phyloP scores from a whole-genome alignment of 2,888 invertebrate species.

The Pandemis cinnamomeana region DNA sequence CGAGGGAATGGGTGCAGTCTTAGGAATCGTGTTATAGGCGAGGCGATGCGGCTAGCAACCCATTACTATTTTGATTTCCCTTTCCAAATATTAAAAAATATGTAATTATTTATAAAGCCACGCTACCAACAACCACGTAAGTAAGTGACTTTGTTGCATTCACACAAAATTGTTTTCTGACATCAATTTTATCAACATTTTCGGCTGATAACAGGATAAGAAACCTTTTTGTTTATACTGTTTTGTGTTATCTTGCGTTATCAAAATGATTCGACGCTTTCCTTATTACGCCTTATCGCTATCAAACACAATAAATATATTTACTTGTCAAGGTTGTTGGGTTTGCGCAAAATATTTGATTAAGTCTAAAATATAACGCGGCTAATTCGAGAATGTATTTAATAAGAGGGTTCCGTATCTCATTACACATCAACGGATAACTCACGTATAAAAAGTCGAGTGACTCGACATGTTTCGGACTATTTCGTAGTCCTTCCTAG shows the following conservation, averaged over 20 bases:
- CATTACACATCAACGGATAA: too few species aligned
- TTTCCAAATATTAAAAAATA: too few species aligned
- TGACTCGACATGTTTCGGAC: too few species aligned
- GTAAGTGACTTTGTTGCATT: background rate
- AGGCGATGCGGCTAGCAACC: too few species aligned
- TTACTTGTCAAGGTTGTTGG: background rate
- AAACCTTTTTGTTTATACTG: slow-evolving; percentile 3
- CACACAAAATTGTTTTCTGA: slow-evolving; percentile 3
- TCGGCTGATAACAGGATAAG: background rate
- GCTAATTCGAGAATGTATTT: background rate
- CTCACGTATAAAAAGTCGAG: too few species aligned
- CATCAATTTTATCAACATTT: background rate
- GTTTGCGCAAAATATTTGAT: background rate
- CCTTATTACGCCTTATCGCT: background rate
- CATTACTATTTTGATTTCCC: too few species aligned
- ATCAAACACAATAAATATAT: background rate
- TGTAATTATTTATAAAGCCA: too few species aligned
- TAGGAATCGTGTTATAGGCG: too few species aligned
- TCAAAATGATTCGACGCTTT: slow-evolving; percentile 2
- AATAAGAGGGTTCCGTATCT: background rate
- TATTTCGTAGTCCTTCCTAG: too few species aligned
- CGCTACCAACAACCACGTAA: background rate
- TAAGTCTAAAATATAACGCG: background rate
- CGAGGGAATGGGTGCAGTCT: too few species aligned
- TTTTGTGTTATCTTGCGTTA: background rate